These are phyloP conservation scores for Tyria jacobaeae DNA, from an alignment of 2,888 invertebrate genomes.

Conservation along the genomic window DNA sequence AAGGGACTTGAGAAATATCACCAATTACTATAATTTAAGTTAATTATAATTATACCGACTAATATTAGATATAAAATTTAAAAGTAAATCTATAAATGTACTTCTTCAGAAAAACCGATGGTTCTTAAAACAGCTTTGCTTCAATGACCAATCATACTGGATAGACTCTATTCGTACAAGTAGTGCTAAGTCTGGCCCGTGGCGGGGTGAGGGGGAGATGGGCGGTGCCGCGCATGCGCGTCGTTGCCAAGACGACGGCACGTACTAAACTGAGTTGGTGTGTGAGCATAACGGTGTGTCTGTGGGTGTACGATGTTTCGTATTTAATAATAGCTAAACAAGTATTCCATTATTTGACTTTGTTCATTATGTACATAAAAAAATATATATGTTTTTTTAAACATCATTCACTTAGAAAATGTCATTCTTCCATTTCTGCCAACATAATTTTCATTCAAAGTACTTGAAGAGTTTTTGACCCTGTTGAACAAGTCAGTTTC, in stretches of 20 bases:
- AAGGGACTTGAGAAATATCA: neutral
- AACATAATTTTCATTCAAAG: neutral
- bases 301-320: slow-evolving; percentile 36
- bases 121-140: slow-evolving; percentile 41
- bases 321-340: slow-evolving; percentile 55
- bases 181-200: slow-evolving; percentile 58
- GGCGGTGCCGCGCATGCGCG: slow-evolving; percentile 86
- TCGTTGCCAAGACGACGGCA: slow-evolving; percentile 88
- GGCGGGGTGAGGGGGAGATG: slow-evolving; percentile 58
- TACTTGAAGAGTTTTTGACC: neutral
- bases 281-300: slow-evolving; percentile 56
- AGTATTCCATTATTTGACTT: slow-evolving; percentile 50
- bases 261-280: slow-evolving; percentile 74
- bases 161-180: slow-evolving; percentile 58
- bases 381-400: no score
- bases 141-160: slow-evolving; percentile 77
- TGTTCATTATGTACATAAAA: slow-evolving; percentile 32
- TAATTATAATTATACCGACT: neutral
- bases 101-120: slow-evolving; percentile 18
- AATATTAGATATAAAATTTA: neutral
- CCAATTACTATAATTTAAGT: neutral
- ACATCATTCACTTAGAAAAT: neutral
- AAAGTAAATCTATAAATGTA: neutral
- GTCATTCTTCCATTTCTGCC: neutral
- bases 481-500: neutral